These are phyloP conservation scores for Helicoverpa armigera DNA, from an alignment of 1,140 invertebrate genomes.

Conservation along the genomic window DNA sequence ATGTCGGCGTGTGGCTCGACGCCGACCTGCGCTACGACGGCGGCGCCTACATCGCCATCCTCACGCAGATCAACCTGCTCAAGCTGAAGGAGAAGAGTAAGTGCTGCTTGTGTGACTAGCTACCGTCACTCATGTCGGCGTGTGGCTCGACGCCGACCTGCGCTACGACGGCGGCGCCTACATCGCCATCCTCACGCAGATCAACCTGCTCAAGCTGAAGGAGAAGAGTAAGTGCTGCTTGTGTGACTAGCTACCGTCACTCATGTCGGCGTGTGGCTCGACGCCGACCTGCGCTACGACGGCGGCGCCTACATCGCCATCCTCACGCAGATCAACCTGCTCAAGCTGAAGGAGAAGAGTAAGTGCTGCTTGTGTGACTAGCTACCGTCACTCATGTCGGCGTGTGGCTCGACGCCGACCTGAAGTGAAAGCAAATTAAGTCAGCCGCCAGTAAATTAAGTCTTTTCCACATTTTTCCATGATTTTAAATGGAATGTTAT, in stretches of 20 bases:
- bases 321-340: slow-evolving; percentile 98
- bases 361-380: slow-evolving; percentile 44
- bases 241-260: too few relatives aligned
- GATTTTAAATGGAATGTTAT: too few relatives aligned
- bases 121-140: slow-evolving; percentile 83
- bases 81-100: slow-evolving; percentile 90
- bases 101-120: slow-evolving; percentile 29
- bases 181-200: slow-evolving; percentile 97
- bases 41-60: slow-evolving; percentile 95
- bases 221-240: slow-evolving; percentile 74
- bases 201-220: slow-evolving; percentile 97
- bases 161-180: slow-evolving; percentile 95
- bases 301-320: slow-evolving; percentile 96
- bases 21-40: slow-evolving; percentile 96
- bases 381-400: slow-evolving; percentile 82
- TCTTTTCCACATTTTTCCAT: too few relatives aligned
- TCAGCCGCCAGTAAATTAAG: too few relatives aligned
- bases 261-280: slow-evolving; percentile 94
- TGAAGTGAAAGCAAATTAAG: too few relatives aligned
- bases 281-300: slow-evolving; percentile 96
- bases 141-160: slow-evolving; percentile 97
- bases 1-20: slow-evolving; percentile 96
- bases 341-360: slow-evolving; percentile 92
- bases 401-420: slow-evolving; percentile 93
- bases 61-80: slow-evolving; percentile 98